Percentiles rank a stretch among this genome's conserved stretches.
These are phyloP conservation scores for Panagrolaimus sp. DNA, from an alignment of 1,140 invertebrate genomes.

Conservation along the genomic window DNA sequence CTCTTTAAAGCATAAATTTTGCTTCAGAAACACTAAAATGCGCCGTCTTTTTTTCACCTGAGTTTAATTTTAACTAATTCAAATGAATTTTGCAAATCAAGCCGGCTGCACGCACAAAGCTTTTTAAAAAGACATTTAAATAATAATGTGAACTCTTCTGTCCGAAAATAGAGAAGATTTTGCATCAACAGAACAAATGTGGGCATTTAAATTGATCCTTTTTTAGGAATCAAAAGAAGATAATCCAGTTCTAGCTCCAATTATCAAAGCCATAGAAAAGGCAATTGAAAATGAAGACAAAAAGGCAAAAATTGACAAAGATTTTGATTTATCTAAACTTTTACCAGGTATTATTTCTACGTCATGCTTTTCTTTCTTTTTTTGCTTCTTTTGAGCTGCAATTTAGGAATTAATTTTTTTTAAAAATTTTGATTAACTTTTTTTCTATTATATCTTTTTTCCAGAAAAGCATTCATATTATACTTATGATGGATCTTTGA, in stretches of 20 bases:
- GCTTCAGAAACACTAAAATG: no score
- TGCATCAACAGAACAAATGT: no score
- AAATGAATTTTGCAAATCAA: no score
- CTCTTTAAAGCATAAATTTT: no score
- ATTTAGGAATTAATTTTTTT: not conserved
- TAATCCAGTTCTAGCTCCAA: constrained; percentile 41
- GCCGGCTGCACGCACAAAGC: no score
- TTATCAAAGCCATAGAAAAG: constrained; percentile 33
- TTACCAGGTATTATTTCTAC: constrained; percentile 10
- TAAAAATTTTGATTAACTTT: not conserved
- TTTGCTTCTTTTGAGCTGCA: not conserved
- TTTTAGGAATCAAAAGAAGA: constrained; percentile 24
- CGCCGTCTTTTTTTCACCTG: no score
- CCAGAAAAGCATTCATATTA: constrained; percentile 59
- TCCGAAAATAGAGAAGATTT: no score
- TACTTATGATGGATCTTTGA: constrained; percentile 76
- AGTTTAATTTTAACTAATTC: no score
- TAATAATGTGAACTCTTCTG: no score
- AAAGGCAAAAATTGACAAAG: constrained; percentile 13
- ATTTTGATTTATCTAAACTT: constrained; percentile 24
- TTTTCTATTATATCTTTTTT: not conserved
- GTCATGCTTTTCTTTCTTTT: not conserved
- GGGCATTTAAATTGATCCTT: not conserved
- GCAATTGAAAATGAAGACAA: constrained; percentile 20
- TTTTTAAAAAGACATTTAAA: no score